Percentiles rank a stretch among this genome's conserved stretches.
Conservation (phyloP, 1,140 invertebrate genomes). For the Drosophila repletoides region DNA sequence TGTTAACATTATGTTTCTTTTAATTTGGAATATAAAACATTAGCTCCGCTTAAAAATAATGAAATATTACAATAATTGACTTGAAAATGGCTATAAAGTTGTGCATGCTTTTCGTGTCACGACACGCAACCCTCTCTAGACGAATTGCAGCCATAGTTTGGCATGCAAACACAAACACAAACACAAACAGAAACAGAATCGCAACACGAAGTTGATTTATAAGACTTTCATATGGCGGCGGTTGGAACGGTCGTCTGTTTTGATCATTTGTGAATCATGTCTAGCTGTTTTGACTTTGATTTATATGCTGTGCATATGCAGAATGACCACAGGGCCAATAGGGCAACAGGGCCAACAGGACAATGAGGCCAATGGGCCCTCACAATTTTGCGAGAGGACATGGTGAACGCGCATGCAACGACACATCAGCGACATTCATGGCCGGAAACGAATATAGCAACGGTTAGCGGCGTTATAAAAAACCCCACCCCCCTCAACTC, state of each 20-base stretch:
- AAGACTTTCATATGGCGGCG: slow-evolving; percentile 69
- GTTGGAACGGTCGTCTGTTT: slow-evolving; percentile 46
- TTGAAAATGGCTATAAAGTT: too few relatives aligned
- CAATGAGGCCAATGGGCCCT: too few relatives aligned
- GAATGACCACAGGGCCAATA: slow-evolving; percentile 31
- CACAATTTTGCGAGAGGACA: too few relatives aligned
- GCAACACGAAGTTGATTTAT: slow-evolving; percentile 58
- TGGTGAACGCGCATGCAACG: slow-evolving; percentile 3
- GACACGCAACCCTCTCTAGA: too few relatives aligned
- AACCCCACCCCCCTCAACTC: not conserved
- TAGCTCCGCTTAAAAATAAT: too few relatives aligned
- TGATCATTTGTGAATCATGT: slow-evolving; percentile 79
- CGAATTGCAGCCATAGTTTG: too few relatives aligned
- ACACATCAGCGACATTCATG: slow-evolving; percentile 26
- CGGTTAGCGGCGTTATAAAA: slow-evolving; percentile 16
- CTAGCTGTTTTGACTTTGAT: slow-evolving; percentile 73
- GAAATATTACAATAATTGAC: too few relatives aligned
- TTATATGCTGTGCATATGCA: slow-evolving; percentile 68
- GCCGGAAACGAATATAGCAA: slow-evolving; percentile 43
- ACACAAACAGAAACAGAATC: not conserved
- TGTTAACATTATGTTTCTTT: too few relatives aligned
- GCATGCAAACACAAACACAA: slow-evolving; percentile 14
- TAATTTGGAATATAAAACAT: too few relatives aligned
- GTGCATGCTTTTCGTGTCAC: too few relatives aligned
- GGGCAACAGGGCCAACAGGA: slow-evolving; percentile 4